Evolutionary conservation across 2,888 invertebrate species (phyloP).

Genomic region (Muschampia plurimacula): DNA sequence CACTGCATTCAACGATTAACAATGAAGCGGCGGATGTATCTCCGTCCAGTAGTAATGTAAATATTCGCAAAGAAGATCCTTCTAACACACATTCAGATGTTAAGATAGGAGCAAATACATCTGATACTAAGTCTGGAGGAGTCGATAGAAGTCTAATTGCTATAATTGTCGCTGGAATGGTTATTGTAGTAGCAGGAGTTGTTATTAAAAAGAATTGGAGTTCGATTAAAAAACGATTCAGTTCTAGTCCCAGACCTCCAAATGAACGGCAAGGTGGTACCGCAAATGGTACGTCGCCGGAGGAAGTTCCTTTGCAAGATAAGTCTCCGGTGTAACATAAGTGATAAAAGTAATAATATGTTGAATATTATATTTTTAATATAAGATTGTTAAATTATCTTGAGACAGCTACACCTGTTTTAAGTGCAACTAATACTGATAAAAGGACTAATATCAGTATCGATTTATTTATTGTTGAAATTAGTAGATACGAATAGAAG

Average conservation of each 20-base stretch:
- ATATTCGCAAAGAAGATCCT: conserved; percentile 46
- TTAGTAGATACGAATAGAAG: background rate
- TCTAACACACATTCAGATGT: conserved; percentile 54
- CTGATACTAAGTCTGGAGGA: conserved; percentile 66
- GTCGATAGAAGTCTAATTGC: conserved; percentile 84
- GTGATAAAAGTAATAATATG: conserved; percentile 2
- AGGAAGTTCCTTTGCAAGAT: conserved; percentile 77
- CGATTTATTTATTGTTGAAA: background rate
- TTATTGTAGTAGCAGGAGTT: conserved; percentile 81
- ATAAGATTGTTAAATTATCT: background rate
- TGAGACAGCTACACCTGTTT: background rate
- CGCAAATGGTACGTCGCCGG: conserved; percentile 68
- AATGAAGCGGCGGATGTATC: conserved; percentile 54
- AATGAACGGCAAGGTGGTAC: conserved; percentile 61
- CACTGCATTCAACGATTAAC: conserved; percentile 58
- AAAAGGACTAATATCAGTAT: background rate
- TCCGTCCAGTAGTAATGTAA: conserved; percentile 50
- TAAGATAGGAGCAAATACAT: conserved; percentile 68
- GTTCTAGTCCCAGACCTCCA: conserved; percentile 67
- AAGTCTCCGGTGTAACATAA: conserved; percentile 70
- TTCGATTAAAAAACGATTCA: conserved; percentile 74
- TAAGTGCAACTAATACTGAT: background rate
- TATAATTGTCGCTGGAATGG: conserved; percentile 82
- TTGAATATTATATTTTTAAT: conserved; percentile 19
- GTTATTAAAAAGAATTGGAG: conserved; percentile 85